Evolutionary conservation across 2,888 invertebrate genomes (phyloP).

Genomic region (Heteromurus nitidus): DNA sequence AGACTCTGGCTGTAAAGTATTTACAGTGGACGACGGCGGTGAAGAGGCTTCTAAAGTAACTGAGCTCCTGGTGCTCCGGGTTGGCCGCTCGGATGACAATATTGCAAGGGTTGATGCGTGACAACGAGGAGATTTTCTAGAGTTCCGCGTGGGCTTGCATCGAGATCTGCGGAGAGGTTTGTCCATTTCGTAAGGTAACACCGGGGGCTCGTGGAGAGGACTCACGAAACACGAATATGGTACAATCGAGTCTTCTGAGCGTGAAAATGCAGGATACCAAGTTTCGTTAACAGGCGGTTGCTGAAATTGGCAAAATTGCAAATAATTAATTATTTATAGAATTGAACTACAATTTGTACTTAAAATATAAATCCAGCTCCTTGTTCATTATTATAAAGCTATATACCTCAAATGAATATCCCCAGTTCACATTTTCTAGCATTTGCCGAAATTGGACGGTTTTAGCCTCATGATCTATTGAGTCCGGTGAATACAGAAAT

Average conservation of each 20-base stretch:
- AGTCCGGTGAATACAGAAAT: conserved; percentile 55
- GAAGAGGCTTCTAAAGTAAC: conserved; percentile 40
- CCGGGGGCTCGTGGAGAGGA: conserved; percentile 51
- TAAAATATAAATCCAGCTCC: background rate
- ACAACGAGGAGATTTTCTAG: conserved; percentile 89
- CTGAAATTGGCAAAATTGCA: conserved; percentile 46
- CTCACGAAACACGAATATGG: conserved; percentile 52
- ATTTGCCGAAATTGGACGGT: conserved; percentile 71
- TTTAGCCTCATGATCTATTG: conserved; percentile 56
- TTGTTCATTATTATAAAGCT: background rate
- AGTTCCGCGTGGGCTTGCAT: conserved; percentile 75
- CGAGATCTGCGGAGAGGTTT: conserved; percentile 63
- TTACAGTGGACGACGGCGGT: conserved; percentile 50
- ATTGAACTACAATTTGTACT: background rate
- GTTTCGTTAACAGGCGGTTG: conserved; percentile 82
- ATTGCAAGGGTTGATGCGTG: conserved; percentile 92
- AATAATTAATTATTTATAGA: conserved; percentile 3
- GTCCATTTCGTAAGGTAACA: conserved; percentile 72
- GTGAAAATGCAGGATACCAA: conserved; percentile 86
- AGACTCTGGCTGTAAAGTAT: conserved; percentile 48
- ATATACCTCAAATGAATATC: conserved; percentile 72
- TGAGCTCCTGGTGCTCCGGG: conserved; percentile 63
- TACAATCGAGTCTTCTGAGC: conserved; percentile 81
- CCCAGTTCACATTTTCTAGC: conserved; percentile 66
- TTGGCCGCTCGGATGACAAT: conserved; percentile 76